These are phyloP conservation scores for Fulica atra DNA, from an alignment of 2,113 vertebrate species.

Conservation along the genomic window DNA sequence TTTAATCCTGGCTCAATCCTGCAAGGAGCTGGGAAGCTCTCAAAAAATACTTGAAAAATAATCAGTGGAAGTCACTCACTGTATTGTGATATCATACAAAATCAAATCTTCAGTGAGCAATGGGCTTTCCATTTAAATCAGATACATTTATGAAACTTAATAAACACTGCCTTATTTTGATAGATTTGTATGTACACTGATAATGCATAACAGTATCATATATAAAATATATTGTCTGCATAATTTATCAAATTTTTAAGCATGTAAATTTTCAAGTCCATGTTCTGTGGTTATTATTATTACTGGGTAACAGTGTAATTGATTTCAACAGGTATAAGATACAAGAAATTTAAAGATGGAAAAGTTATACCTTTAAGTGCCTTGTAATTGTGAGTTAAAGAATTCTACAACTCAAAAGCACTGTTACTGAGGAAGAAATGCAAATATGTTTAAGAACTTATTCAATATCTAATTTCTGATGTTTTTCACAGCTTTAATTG, in stretches of 20 bases:
- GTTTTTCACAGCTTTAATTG: background rate
- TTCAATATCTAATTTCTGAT: background rate
- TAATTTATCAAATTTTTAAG: background rate
- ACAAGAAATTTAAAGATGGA: background rate
- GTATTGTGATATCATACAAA: background rate
- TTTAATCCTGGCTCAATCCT: background rate
- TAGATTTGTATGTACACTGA: background rate
- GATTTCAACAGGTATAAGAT: background rate
- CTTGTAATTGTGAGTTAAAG: background rate
- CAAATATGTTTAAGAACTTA: background rate
- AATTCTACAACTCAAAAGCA: background rate
- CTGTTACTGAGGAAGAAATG: background rate
- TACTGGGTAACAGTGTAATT: background rate
- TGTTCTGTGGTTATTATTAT: background rate
- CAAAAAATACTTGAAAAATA: background rate
- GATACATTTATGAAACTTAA: background rate
- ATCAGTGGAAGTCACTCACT: background rate
- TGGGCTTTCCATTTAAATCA: background rate
- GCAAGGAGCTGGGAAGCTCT: background rate
- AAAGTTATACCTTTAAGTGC: background rate
- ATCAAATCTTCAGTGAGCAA: background rate
- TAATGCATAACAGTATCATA: background rate
- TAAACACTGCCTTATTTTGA: background rate
- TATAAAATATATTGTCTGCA: background rate
- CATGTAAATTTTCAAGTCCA: background rate